A percentile compares a stretch with the other conserved stretches of the same genome.
Conservation (phyloP, 2,888 invertebrate genomes). For the Eupeodes luniger region DNA sequence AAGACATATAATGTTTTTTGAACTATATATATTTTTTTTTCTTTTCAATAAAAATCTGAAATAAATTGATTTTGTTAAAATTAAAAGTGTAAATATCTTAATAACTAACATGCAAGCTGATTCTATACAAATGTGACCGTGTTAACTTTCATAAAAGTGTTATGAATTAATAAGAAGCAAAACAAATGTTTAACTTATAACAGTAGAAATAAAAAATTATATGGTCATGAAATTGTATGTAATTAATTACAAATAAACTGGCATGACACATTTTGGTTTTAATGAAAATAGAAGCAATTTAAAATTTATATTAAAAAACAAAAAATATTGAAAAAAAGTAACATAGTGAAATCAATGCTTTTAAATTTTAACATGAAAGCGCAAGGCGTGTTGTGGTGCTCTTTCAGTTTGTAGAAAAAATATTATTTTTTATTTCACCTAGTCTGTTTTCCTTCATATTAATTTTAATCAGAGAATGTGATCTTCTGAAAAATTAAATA, state of each 20-base stretch:
- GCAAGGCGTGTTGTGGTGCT: conserved; percentile 65
- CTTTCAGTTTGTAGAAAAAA: conserved; percentile 54
- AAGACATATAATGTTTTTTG: conserved; percentile 85
- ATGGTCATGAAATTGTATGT: conserved; percentile 37
- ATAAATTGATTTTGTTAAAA: conserved; percentile 84
- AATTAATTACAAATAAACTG: conserved; percentile 17
- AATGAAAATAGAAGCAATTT: conserved; percentile 1
- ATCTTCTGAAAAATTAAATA: conserved; percentile 74
- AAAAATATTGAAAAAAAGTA: conserved; percentile 20
- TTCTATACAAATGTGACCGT: conserved; percentile 58
- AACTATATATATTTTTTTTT: conserved; percentile 81
- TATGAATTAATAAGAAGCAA: conserved; percentile 39
- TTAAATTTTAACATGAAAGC: conserved; percentile 56
- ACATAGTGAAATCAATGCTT: conserved; percentile 48
- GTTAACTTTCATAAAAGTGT: conserved; percentile 29
- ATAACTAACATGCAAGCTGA: conserved; percentile 71
- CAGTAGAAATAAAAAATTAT: conserved; percentile 20
- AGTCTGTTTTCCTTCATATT: conserved; percentile 70
- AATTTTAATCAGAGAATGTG: conserved; percentile 75
- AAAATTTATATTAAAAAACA: conserved; percentile 18
- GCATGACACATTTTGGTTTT: neutral
- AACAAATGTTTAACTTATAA: conserved; percentile 31
- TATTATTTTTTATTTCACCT: conserved; percentile 61
- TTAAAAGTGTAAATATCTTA: conserved; percentile 77
- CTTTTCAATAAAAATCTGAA: conserved; percentile 84